Base-by-base conservation (phyloP, 2,888 invertebrate genomes). In the Peribatodes rhomboidaria region DNA sequence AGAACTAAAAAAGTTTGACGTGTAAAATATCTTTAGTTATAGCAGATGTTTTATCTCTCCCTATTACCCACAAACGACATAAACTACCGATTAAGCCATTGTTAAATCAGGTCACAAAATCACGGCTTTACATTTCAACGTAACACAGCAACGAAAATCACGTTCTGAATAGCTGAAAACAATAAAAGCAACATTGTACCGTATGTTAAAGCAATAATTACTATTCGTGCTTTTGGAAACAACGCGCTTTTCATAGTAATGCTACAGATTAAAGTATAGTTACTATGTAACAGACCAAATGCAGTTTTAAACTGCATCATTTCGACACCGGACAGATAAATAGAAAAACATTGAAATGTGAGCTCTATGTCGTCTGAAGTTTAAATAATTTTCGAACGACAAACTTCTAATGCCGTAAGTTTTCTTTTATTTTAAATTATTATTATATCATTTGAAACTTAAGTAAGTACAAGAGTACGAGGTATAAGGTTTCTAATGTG, bases 171-270 rank as follows among this genome's bases (percentile, higher is more conserved):
- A 64, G 57, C 69, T 59, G 50, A 62, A 72, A 64, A 58, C 61
- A 83, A 83, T 84, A 78, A 81, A 70, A 75, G 67, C 60, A 72
- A 79, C 72, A 80, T 75, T 73, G 70, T 72, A 69, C 65, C 69
- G 59, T 66, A 61, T 68, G 69, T 57, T 60, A 65, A 55, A 70
- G 77, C 77, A 81, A 82, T 86, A 83, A 89, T 87, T 80, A 87
- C 83, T 76, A 77, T 80, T 77, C 80, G 77, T 77, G 74, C 49
- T 64, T 77, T 75, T 70, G 79, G 75, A 81, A 85, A 86, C 84
- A 88, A 87, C 86, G 80, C 77, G 77, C 84, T 81, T 83, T 82
- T 80, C 80, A 81, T 72, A 75, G 75, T 72, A 71, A 76, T 83
- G n/a, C 11, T 18, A 50, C 35, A 50, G 50, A 20, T 50, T 50